Evolutionary conservation across 1,140 invertebrate species (phyloP), one percentile per base, ranked within the genome.

Genomic region (Rhopalosiphum maidis): DNA sequence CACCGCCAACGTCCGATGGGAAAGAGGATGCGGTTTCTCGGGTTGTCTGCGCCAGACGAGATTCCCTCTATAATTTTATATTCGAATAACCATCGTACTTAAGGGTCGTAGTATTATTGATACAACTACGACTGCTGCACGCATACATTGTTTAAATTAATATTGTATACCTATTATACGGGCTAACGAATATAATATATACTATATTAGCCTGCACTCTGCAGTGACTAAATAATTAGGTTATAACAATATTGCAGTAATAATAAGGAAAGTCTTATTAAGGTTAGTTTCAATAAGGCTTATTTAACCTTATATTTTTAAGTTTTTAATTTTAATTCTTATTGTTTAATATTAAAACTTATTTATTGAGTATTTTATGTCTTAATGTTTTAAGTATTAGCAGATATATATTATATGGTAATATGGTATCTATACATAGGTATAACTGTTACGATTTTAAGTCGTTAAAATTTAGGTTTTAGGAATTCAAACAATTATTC

Each of bases 1-100:
- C 15, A 1, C 60, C 15, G n/a, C 30, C 30, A 7, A 77, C 30
- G 30, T n/a, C 15, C 30, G 15, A n/a, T n/a, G 22, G 77, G 21
- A 83, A 83, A 83, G 21, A 83, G 77, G 77, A 83, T 83, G 77
- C 22, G 77, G 35, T 83, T 83, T 83, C 22, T 83, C 77, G 77
- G 35, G 77, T 37, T 22, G 35, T 37, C 37, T 21, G 35, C 77
- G 77, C 35, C 22, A 37, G 35, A 83, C 77, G 7, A 37, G 30
- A n/a, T n/a, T n/a, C 30, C 11, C 15, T 77, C 60, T 18, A n/a
- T 21, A 77, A n/a, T 77, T 77, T 30, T 77, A 1, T 77, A 68
- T 35, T 77, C 30, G 60, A 77, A 77, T 68, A 77, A 77, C 60
- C 25, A 77, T n/a, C n/a, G 60, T 2, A n/a, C 60, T n/a, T 30